These are phyloP conservation scores for Sylvilagus bachmani DNA, from an alignment of 2,113 vertebrate species.

Conservation along the genomic window DNA sequence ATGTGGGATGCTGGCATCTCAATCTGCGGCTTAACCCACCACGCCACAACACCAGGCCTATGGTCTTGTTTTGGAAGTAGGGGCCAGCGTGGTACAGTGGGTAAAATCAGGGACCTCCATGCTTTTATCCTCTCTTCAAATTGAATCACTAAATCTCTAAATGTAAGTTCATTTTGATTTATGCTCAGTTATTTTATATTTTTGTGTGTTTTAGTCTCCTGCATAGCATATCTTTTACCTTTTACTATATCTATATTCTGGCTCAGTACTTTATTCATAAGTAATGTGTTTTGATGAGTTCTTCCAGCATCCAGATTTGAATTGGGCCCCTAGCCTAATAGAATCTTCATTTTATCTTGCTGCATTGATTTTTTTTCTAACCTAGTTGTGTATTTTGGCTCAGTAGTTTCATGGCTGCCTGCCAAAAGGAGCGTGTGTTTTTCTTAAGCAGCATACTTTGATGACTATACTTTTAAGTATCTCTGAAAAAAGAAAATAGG, in stretches of 20 bases:
- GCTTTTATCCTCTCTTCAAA: slow-evolving; percentile 24
- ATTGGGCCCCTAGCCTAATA: background rate
- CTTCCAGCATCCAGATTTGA: background rate
- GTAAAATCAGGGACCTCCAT: background rate
- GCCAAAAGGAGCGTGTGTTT: background rate
- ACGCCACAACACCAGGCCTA: no score
- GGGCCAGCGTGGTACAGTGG: no score
- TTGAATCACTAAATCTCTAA: background rate
- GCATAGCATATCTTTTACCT: background rate
- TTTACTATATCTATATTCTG: background rate
- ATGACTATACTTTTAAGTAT: background rate
- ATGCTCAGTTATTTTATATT: background rate
- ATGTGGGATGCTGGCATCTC: no score
- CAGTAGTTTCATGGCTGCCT: background rate
- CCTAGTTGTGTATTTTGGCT: slow-evolving; percentile 12
- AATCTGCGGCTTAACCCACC: no score
- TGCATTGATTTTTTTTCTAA: background rate
- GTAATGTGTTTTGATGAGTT: background rate
- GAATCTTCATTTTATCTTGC: background rate
- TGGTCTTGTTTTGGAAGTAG: no score
- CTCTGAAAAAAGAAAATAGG: background rate
- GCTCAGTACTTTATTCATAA: background rate
- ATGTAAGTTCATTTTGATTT: background rate
- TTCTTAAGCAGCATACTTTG: slow-evolving; percentile 24
- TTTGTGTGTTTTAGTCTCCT: background rate